Conservation (phyloP, 2,797 vertebrate genomes). For the Discoglossus pictus region DNA sequence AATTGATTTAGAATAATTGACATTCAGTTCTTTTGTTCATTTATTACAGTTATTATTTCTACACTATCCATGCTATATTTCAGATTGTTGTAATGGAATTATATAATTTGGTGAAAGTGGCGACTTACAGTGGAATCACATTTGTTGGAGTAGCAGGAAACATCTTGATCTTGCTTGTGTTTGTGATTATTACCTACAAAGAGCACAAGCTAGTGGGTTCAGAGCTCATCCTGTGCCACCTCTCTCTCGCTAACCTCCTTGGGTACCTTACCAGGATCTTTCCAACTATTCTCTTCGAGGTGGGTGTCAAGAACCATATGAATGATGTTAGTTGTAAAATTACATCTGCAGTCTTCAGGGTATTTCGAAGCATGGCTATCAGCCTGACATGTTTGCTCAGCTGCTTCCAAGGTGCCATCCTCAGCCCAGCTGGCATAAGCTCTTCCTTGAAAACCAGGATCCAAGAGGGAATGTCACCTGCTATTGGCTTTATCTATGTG, state of each 20-base stretch:
- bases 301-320: background rate
- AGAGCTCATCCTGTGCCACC: constrained; percentile 8
- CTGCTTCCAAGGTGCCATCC: constrained; percentile 5
- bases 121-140: constrained; percentile 3
- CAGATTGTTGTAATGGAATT: background rate
- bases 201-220: background rate
- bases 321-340: constrained; percentile 1
- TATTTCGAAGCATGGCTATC: constrained; percentile 4
- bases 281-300: constrained; percentile 8
- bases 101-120: constrained; percentile 1
- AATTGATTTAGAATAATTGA: too few relatives aligned
- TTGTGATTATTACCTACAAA: background rate
- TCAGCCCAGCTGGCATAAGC: constrained; percentile 7
- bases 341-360: background rate
- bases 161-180: background rate
- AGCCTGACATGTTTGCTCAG: constrained; percentile 3
- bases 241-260: constrained; percentile 11
- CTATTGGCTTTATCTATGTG: constrained; percentile 13
- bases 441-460: background rate
- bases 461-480: background rate
- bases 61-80: background rate
- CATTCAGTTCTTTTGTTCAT: too few relatives aligned
- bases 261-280: constrained; percentile 9
- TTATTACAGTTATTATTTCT: too few relatives aligned
- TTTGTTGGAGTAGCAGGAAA: constrained; percentile 1